Base-by-base conservation (phyloP, 2,888 invertebrate species). In the Lasiommata megera region DNA sequence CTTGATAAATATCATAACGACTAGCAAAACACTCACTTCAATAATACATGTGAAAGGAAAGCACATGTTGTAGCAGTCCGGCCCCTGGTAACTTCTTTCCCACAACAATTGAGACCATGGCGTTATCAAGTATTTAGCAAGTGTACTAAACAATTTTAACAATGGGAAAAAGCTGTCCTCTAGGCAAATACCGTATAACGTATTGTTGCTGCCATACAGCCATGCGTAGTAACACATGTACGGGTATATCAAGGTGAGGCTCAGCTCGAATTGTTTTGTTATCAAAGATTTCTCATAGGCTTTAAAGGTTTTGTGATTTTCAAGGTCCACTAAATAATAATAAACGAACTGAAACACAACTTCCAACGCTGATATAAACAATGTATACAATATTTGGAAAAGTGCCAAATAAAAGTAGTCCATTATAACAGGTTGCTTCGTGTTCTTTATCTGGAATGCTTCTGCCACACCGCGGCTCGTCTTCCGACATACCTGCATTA, bases 221-320 rank as follows among this genome's bases (percentile, higher is more conserved):
- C 83, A 82, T 8, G 81, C 80, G 14, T 76, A 69, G 56, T 83
- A 84, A 37, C 79, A 67, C 41, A 81, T 63, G 1, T 75, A 73
- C 8, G 77, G 65, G 60, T 79, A 86, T 56, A 75, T 78, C 58
- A 82, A 82, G 2, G 75, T 71, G 57, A 83, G 79, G 3, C 74
- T 74, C 50, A 84, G 65, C 8, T 77, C 71, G 61, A 78, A 82
- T 37, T 73, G 67, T 67, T 85, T 86, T 51, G 72, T 73, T 44
- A 83, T 74, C 59, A 74, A 79, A 1, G 83, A 74, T 56, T 78
- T 72, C 41, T 80, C 74, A 61, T 74, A 80, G 37, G 77, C 73
- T 3, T 66, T 56, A 59, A 77, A 73, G 0, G 82, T 82, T 57
- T 78, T 71, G 47, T 80, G 83, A 64, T 81, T 81, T 66, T 88